These are phyloP conservation scores for Leuciscus idus DNA, from an alignment of 2,113 vertebrate genomes.

Conservation along the genomic window DNA sequence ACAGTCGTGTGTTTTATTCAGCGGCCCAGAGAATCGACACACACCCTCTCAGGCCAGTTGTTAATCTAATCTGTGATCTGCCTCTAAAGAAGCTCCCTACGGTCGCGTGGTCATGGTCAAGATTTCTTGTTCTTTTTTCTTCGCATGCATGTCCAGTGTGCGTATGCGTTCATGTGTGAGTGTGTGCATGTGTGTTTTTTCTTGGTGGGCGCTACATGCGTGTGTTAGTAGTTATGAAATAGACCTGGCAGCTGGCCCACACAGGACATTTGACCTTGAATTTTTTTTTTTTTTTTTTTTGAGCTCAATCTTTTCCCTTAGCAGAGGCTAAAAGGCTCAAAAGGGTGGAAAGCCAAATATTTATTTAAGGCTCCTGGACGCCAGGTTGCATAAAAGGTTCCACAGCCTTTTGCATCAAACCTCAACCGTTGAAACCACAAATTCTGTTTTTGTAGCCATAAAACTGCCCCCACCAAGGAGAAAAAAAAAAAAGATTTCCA, in stretches of 20 bases:
- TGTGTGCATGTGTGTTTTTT: slow-evolving; percentile 26
- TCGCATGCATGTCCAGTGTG: slow-evolving; percentile 40
- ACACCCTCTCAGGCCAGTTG: background rate
- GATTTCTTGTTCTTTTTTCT: background rate
- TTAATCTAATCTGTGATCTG: slow-evolving; percentile 46
- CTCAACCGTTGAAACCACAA: slow-evolving; percentile 89
- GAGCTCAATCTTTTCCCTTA: slow-evolving; percentile 76
- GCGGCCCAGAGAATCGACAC: background rate
- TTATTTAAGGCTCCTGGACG: slow-evolving; percentile 95
- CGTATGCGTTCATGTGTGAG: slow-evolving; percentile 47
- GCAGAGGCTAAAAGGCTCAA: slow-evolving; percentile 86
- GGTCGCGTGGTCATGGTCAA: slow-evolving; percentile 33
- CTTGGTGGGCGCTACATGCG: slow-evolving; percentile 53
- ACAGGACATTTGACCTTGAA: slow-evolving; percentile 79
- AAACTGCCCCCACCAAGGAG: slow-evolving; percentile 80
- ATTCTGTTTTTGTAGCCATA: slow-evolving; percentile 94
- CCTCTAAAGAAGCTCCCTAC: background rate
- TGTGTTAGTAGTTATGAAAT: slow-evolving; percentile 69
- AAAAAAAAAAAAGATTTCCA: slow-evolving; percentile 80
- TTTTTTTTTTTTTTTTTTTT: slow-evolving; percentile 70
- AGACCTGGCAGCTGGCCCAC: slow-evolving; percentile 79
- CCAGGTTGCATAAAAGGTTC: slow-evolving; percentile 98
- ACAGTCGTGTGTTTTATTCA: background rate
- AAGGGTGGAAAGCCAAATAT: slow-evolving; percentile 99
- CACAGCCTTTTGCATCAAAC: slow-evolving; percentile 94